Percentiles rank a stretch among this genome's conserved stretches.
phyloP scores from a whole-genome alignment of 1,140 invertebrate species.

The Myzus persicae region DNA sequence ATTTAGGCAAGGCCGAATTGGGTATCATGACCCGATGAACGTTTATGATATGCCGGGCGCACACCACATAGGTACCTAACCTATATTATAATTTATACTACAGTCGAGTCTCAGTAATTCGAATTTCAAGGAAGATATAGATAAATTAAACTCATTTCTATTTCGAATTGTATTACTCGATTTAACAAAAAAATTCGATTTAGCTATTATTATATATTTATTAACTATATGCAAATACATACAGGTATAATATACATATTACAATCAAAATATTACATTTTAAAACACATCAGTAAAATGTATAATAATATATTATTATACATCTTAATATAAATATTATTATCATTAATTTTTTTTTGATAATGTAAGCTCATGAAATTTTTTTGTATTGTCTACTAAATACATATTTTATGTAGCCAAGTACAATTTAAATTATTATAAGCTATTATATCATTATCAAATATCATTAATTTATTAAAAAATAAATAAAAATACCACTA shows the following conservation, averaged over 20 bases:
- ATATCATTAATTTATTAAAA: not conserved
- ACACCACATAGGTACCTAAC: not conserved
- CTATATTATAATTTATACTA: not conserved
- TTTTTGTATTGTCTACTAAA: not conserved
- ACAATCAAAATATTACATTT: not conserved
- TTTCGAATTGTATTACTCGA: not conserved
- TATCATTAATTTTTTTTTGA: not conserved
- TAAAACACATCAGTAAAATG: too few relatives aligned
- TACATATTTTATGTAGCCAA: not conserved
- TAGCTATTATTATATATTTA: not conserved
- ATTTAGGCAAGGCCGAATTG: not conserved
- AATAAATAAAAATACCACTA: not conserved
- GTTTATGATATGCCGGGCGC: not conserved
- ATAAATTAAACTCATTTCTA: not conserved
- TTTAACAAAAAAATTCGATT: not conserved
- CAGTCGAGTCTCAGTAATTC: not conserved
- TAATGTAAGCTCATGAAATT: not conserved
- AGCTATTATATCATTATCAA: not conserved
- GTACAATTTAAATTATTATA: not conserved
- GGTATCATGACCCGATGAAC: not conserved
- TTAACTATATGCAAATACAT: not conserved
- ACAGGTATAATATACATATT: too few relatives aligned
- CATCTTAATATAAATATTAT: too few relatives aligned
- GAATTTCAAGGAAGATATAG: not conserved
- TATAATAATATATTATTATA: too few relatives aligned